Base-by-base conservation (phyloP, 2,797 vertebrate genomes). In the Crax fasciolata region DNA sequence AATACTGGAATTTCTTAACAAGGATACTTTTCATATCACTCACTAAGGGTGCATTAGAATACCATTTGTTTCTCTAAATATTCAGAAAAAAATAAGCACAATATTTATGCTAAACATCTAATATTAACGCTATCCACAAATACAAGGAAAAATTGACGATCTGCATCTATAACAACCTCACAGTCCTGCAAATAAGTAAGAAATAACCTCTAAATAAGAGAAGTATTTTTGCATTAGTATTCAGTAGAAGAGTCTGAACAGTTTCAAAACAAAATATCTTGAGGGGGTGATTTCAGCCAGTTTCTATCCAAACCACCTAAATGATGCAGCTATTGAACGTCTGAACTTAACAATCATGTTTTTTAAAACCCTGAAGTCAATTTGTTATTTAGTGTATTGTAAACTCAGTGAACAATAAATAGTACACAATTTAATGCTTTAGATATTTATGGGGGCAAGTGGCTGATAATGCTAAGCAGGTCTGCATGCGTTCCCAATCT, bases 261-360 rank as follows among this genome's bases (percentile, higher is more conserved):
- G 49, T 73, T 91, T 94, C 32, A 66, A 75, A 91, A 28, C 44
- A 80, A 87, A 91, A 94, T 86, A 81, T 59, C 55, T 48, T 71
- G 68, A 75, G 43, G 51, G 30, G 4, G 1, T 72, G 3, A 73
- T 76, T 84, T 89, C 39, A 90, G 43, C 7, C 49, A 61, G 5
- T 87, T 28, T 89, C 57, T 68, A 54, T 77, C 30, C n/a, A 87
- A 92, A 78, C 5, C 46, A 89, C 71, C 18, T 87, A 72, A 57
- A 92, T 79, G 32, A 67, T 48, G 82, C 6, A 1, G 2, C 17
- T 83, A 54, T n/a, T 74, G 75, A 92, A 48, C n/a, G 75, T 48
- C 23, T 54, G 84, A 85, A 85, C 43, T 71, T 74, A 35, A 35
- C 5, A 71, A 41, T 49, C 16, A 43, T 49, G 55, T 61, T 90